phyloP scores from a whole-genome alignment of 2,888 invertebrate genomes.

The Cryptocheilus praepositus region DNA sequence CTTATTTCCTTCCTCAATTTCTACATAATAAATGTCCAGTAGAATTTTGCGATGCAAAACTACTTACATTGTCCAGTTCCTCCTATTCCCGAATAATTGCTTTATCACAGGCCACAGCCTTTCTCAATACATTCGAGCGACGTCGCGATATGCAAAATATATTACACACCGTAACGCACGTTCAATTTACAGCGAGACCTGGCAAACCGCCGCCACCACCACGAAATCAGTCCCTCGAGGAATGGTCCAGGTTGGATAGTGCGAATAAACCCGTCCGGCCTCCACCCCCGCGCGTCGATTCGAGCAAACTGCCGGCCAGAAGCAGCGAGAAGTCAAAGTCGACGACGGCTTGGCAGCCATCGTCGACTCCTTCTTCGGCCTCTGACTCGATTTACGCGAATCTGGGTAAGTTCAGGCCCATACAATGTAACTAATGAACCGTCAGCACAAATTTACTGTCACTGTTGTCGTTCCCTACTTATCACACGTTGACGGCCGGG shows the following conservation, averaged over 20 bases:
- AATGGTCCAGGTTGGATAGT: conserved; percentile 75
- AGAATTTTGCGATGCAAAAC: no score
- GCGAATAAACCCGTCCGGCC: conserved; percentile 81
- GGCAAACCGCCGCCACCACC: conserved; percentile 87
- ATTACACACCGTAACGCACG: no score
- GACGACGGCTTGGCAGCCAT: conserved; percentile 51
- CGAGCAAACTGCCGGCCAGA: conserved; percentile 70
- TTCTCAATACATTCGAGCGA: no score
- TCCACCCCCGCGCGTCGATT: conserved; percentile 79
- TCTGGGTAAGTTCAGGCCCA: conserved; percentile 80
- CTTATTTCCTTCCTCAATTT: no score
- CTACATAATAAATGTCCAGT: no score
- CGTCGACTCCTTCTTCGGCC: conserved; percentile 48
- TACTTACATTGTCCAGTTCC: no score
- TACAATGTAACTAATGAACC: conserved; percentile 72
- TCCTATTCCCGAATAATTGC: no score
- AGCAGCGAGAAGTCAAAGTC: conserved; percentile 52
- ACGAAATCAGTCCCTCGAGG: conserved; percentile 76
- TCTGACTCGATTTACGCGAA: conserved; percentile 83
- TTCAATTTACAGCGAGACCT: conserved; percentile 73
- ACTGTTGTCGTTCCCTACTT: neutral
- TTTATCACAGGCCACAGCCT: no score
- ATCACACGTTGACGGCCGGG: neutral
- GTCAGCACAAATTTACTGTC: neutral
- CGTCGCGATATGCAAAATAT: no score